Base-by-base conservation (phyloP, 2,888 invertebrate species). In the Alcis repandata region DNA sequence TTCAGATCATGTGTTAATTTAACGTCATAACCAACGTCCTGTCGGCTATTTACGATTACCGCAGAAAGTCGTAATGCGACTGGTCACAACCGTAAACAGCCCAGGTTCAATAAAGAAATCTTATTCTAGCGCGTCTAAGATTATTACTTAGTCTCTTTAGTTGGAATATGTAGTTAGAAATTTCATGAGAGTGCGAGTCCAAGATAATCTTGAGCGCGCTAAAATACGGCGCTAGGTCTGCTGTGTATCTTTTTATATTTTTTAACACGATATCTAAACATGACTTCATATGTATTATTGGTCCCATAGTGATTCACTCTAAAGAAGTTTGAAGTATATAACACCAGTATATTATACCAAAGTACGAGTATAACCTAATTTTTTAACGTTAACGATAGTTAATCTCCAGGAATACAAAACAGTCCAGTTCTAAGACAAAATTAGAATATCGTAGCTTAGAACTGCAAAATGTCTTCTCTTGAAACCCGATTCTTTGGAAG, bases 1-100 rank as follows among this genome's bases (percentile, higher is more conserved):
- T 61, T 32, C 46, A 53, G 56, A 85, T 80, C 77, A 80, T 79
- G 85, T 85, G 87, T 84, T 86, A 83, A 83, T 85, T 85, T 79
- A 79, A 78, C 74, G 78, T 73, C 70, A 78, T 82, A 80, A 85
- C 83, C 70, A 77, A 71, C 76, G 72, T 73, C 76, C 73, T 78
- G 78, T 78, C 73, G 72, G 81, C 78, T 76, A 75, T 78, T 71
- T 71, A 73, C 74, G 69, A 70, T 13, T 22, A 32, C 56, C 51
- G 71, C 76, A 79, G 83, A 80, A 83, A 77, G 75, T 73, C 76
- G 75, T 86, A 86, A 88, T 83, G 63, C 63, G 76, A 73, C 68
- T 67, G 62, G 57, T 58, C 11, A n/a, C 41, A 22, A 27, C 22
- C 38, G 11, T 33, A 45, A 38, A 22, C 19, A 38, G 13, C 4